Conservation (phyloP, 2,888 invertebrate genomes). For the Agrochola lota region DNA sequence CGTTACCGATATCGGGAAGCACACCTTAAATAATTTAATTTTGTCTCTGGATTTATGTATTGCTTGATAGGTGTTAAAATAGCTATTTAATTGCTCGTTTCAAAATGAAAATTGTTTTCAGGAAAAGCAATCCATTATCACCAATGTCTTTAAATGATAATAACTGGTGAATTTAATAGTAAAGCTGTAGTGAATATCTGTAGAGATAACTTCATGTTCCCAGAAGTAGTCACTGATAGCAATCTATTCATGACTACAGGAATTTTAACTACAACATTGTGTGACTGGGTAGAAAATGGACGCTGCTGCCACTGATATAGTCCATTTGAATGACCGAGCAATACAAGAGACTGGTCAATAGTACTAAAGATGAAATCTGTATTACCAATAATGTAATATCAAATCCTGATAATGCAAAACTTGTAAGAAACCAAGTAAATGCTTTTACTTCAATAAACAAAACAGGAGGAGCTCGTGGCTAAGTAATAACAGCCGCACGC, state of each 20-base stretch:
- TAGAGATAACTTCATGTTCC: not conserved
- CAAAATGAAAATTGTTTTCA: not conserved
- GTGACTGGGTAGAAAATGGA: not conserved
- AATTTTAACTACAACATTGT: constrained; percentile 13
- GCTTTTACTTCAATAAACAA: constrained; percentile 27
- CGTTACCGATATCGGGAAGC: constrained; percentile 30
- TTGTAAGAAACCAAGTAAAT: constrained; percentile 10
- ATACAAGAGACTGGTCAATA: not conserved
- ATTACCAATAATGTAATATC: not conserved
- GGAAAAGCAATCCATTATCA: not conserved
- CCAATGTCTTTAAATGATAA: too few relatives aligned
- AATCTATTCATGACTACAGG: not conserved
- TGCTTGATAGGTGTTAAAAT: constrained; percentile 5
- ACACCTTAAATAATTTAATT: constrained; percentile 39
- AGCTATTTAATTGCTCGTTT: not conserved
- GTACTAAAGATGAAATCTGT: constrained; percentile 10
- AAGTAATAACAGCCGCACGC: too few relatives aligned
- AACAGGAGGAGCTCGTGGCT: too few relatives aligned
- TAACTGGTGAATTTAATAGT: not conserved
- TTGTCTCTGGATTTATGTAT: constrained; percentile 14
- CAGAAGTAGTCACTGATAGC: not conserved
- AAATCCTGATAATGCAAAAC: constrained; percentile 4
- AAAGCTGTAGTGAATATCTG: not conserved
- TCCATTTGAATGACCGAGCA: not conserved
- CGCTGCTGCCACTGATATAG: not conserved